Evolutionary conservation across 1,140 invertebrate species (phyloP), one percentile per base, ranked within the genome.

Genomic region (Drosophila truncata): DNA sequence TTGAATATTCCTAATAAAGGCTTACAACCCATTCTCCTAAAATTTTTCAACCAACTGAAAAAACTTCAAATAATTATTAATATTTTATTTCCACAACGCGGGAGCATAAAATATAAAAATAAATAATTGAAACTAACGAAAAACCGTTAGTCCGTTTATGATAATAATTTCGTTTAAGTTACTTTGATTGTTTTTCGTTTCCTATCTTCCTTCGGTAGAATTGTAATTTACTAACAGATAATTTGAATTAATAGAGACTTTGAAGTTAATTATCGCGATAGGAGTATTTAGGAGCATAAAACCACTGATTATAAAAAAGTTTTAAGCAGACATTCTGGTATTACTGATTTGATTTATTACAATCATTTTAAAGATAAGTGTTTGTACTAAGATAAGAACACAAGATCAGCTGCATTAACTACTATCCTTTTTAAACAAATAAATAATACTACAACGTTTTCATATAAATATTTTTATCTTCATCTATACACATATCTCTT

Each of bases 251-350:
- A n/a, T n/a, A 49, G 16, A 23, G 23, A n/a, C 8, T 25, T 25
- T 8, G 0, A 35, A 14, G 3, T 11, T n/a, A n/a, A n/a, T n/a
- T n/a, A n/a, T n/a, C n/a, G n/a, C n/a, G n/a, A n/a, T n/a, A n/a
- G n/a, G n/a, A n/a, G n/a, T n/a, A n/a, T n/a, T n/a, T n/a, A n/a
- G 14, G 35, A 37, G 11, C 13, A 37, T 0, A 37, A 16, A 37
- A 4, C 2, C 5, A 4, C 6, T 7, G 35, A 0, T 29, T 11
- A 5, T 11, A 3, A 0, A n/a, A 49, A 2, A n/a, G 16, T 10
- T 11, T 3, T 11, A n/a, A 13, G 1, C 4, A 13, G 0, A n/a
- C 16, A 27, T 11, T 9, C 1, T n/a, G 1, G 4, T n/a, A n/a
- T n/a, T n/a, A n/a, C n/a, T n/a, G n/a, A n/a, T 27, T 11, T 27